Evolutionary conservation across 1,140 invertebrate species (phyloP), one percentile per base, ranked within the genome.

Genomic region (Alviniconcha marisindica): DNA sequence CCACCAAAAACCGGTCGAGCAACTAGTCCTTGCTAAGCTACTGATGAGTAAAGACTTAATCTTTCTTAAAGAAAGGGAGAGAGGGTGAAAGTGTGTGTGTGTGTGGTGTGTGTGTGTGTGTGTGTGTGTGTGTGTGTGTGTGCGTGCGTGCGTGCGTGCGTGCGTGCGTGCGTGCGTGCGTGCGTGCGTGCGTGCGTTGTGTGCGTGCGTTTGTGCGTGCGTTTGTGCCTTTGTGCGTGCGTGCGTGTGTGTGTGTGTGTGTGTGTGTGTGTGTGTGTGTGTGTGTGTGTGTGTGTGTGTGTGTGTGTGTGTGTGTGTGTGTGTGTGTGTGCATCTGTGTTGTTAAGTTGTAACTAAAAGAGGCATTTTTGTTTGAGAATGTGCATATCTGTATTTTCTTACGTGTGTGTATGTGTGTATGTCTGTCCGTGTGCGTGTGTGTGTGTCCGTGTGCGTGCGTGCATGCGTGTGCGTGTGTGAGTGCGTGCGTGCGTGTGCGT

Each of bases 401-500:
- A n/a, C n/a, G 56, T 4, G 69, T 42, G 69, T 73, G 69, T 42
- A 33, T 73, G 2, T 36, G 69, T 42, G 38, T 73, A 36, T 73
- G 71, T 73, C 1, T 21, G 71, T 38, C 21, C 38, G 71, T 40
- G 40, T 40, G 71, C 15, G 40, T 40, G 71, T 40, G 71, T 40
- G 40, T 73, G 40, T 73, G 36, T 60, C 18, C 21, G 36, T 73
- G 36, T 42, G 36, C 33, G 36, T 42, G 40, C 14, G 69, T 12
- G 40, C 31, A 12, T 0, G 69, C 38, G 33, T 42, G 40, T 38
- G 71, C 24, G 21, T 36, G 18, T 73, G 71, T 38, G 71, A 21
- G 40, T 76, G 38, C 40, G 38, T 76, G 73, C n/a, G 73, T 44
- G 73, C n/a, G 73, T 42, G 40, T 24, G 73, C 18, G 44, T n/a